Evolutionary conservation across 2,113 vertebrate species (phyloP).

Genomic region (Parotia lawesii): DNA sequence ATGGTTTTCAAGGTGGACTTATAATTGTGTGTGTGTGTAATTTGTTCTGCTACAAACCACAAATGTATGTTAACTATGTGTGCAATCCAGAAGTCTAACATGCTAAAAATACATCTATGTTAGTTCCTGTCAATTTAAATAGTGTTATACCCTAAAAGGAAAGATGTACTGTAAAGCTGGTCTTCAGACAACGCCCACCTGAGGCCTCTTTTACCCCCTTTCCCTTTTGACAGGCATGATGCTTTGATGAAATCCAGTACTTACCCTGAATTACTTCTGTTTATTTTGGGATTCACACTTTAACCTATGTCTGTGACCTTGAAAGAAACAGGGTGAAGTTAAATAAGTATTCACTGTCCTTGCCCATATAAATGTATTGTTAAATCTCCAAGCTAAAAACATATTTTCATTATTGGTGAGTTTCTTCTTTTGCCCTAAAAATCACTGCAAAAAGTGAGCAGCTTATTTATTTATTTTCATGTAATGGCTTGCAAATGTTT

Average conservation of each 20-base stretch:
- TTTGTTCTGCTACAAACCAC: neutral
- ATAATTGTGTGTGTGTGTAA: neutral
- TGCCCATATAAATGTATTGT: neutral
- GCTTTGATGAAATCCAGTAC: neutral
- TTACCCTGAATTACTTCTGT: neutral
- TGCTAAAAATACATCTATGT: conserved; percentile 55
- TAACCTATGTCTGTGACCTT: neutral
- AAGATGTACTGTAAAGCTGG: neutral
- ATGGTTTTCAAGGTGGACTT: neutral
- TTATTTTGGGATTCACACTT: neutral
- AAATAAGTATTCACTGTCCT: neutral
- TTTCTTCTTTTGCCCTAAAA: neutral
- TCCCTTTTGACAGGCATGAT: neutral
- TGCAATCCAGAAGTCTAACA: conserved; percentile 18
- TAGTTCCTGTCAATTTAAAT: conserved; percentile 39
- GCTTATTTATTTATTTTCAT: neutral
- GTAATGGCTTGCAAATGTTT: neutral
- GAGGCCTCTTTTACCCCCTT: neutral
- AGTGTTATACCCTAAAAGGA: conserved; percentile 64
- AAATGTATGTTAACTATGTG: conserved; percentile 38
- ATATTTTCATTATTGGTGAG: neutral
- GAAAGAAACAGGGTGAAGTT: neutral
- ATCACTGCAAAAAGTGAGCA: neutral
- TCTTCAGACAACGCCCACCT: conserved; percentile 14
- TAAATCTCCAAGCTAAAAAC: neutral